Evolutionary conservation across 1,140 invertebrate genomes (phyloP), one percentile per base, ranked within the genome.

Genomic region (Drosophila eugracilis): DNA sequence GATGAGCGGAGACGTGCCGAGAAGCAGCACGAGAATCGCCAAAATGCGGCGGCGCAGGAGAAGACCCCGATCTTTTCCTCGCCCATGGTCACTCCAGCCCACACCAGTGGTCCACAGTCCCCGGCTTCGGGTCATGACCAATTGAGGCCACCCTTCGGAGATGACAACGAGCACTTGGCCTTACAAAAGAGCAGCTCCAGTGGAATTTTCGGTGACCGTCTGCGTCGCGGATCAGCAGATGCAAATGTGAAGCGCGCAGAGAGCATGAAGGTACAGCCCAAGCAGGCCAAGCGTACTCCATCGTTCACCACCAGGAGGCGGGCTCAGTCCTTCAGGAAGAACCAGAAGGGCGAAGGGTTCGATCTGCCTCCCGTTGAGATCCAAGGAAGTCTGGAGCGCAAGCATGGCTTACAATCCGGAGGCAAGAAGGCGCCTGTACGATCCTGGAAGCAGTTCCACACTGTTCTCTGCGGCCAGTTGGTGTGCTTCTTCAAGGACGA

Each of bases 401-500:
- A 99, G 92, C 98, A 99, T 88, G 97, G 99, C 78, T 92, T 98
- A 3, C 97, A 98, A 70, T 95, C 95, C 60, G 98, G 97, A 14
- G 98, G 98, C 3, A 99, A 98, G 92, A 96, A 97, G 73, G 98
- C 98, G 0, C 96, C 98, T 0, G 97, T 99, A 9, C 93, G 98
- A 4, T 98, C 97, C 0, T 99, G 98, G 98, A 98, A 98, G 84
- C 95, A 94, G 45, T 98, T 97, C 92, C 98, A 99, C 91, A 97
- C 97, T 74, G 98, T 99, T 24, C 93, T 99, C 1, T 99, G 98
- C 90, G 98, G 98, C 0, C 98, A 99, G 91, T 92, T 99, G 59
- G 92, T 99, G 19, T 99, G 98, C 92, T 99, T 99, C 95, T 99
- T 99, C 93, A 97, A 98, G 90, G 98, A 99, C 90, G 95, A 97